Evolutionary conservation across 1,140 invertebrate genomes (phyloP).

Genomic region (Achatina immaculata): DNA sequence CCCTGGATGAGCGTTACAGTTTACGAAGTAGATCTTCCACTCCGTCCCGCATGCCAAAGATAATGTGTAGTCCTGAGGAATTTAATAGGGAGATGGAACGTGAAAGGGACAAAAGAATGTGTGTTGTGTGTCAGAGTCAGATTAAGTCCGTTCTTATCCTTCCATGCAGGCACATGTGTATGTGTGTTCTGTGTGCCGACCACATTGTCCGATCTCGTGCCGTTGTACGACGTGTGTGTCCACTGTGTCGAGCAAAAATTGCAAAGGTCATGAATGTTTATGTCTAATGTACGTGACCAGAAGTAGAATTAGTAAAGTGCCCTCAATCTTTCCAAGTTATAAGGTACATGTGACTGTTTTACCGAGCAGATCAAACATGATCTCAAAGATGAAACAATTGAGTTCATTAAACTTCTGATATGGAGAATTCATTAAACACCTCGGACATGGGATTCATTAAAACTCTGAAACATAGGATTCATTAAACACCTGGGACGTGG

Average conservation of each 20-base stretch:
- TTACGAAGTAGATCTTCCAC: constrained; percentile 53
- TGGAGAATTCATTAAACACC: too few species aligned
- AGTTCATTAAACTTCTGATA: too few species aligned
- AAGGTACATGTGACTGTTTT: too few species aligned
- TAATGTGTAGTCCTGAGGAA: constrained; percentile 45
- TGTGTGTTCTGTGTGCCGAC: constrained; percentile 68
- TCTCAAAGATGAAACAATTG: too few species aligned
- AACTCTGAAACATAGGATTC: too few species aligned
- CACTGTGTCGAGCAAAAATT: constrained; percentile 62
- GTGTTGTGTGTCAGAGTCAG: constrained; percentile 72
- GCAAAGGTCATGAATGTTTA: constrained; percentile 68
- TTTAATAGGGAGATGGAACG: constrained; percentile 63
- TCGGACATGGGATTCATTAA: too few species aligned
- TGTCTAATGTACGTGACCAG: constrained; percentile 43
- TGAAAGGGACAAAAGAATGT: constrained; percentile 70
- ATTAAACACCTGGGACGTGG: too few species aligned
- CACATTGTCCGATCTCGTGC: constrained; percentile 56
- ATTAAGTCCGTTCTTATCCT: constrained; percentile 70
- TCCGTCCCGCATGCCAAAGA: constrained; percentile 40
- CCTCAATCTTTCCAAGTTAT: too few species aligned
- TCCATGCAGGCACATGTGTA: constrained; percentile 72
- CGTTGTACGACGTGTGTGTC: constrained; percentile 57
- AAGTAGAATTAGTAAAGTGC: too few species aligned
- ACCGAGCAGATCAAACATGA: too few species aligned
- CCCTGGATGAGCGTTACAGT: constrained; percentile 23